phyloP scores from a whole-genome alignment of 2,797 vertebrate genomes.

The Orientallactaga sibirica region DNA sequence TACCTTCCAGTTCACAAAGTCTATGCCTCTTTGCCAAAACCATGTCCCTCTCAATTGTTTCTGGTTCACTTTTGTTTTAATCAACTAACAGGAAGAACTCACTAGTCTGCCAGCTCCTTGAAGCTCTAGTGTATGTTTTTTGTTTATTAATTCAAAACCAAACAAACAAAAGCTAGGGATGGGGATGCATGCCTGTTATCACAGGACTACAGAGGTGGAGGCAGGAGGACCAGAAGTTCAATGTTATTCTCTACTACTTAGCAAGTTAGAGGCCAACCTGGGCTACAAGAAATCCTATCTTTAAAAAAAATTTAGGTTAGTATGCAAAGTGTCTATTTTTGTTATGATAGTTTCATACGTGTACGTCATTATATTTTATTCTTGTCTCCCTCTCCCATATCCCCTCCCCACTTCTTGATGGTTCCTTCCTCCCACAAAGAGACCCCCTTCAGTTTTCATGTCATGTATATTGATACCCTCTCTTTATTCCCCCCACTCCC shows the following conservation, averaged over 20 bases:
- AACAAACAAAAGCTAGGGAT: background rate
- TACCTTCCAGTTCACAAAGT: background rate
- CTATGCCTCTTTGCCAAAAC: background rate
- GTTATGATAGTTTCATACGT: background rate
- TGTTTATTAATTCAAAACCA: background rate
- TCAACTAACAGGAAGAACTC: background rate
- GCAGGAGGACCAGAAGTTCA: background rate
- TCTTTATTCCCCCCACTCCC: background rate
- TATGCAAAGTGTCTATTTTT: background rate
- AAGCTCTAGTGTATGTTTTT: background rate
- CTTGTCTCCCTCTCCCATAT: background rate
- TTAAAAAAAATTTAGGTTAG: background rate
- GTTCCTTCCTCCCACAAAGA: background rate
- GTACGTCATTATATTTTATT: background rate
- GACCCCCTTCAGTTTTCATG: background rate
- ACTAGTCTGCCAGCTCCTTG: background rate
- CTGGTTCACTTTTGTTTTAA: slow-evolving; percentile 17
- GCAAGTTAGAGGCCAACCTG: background rate
- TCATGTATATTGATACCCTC: background rate
- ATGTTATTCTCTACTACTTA: background rate
- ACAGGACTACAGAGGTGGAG: background rate
- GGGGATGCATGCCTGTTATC: background rate
- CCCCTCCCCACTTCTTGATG: background rate
- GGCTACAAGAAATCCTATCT: background rate
- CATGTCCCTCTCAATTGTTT: background rate